These are phyloP conservation scores for Antennarius maculatus DNA, from an alignment of 2,797 vertebrate genomes.

Conservation along the genomic window DNA sequence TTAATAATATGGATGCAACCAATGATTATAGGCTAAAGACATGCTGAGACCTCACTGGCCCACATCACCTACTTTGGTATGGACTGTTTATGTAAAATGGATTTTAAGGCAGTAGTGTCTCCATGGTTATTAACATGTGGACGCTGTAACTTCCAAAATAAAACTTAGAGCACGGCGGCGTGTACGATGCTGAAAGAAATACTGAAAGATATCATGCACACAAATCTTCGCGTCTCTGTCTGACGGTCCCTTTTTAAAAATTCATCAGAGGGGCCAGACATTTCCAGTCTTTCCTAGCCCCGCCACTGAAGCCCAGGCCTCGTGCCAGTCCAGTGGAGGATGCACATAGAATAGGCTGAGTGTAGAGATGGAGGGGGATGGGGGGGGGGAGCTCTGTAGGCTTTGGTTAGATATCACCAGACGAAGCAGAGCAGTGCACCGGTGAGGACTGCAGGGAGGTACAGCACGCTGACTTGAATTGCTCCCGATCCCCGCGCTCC, in stretches of 20 bases:
- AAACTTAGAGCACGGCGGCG: constrained; percentile 62
- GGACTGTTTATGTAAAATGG: constrained; percentile 63
- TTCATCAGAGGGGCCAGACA: constrained; percentile 39
- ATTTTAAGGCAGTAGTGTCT: constrained; percentile 84
- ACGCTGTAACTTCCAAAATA: constrained; percentile 59
- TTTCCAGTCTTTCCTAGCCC: constrained; percentile 38
- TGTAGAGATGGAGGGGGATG: constrained; percentile 28
- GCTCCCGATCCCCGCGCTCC: constrained; percentile 88
- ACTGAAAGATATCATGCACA: constrained; percentile 68
- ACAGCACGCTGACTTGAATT: constrained; percentile 52
- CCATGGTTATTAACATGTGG: constrained; percentile 62
- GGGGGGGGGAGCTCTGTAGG: constrained; percentile 24
- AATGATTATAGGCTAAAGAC: neutral
- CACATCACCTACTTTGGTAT: constrained; percentile 81
- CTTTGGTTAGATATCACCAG: constrained; percentile 73
- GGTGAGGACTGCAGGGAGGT: constrained; percentile 74
- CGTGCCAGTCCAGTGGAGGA: constrained; percentile 58
- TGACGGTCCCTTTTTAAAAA: constrained; percentile 51
- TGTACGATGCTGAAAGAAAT: constrained; percentile 60
- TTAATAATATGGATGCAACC: constrained; percentile 15
- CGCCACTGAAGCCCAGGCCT: constrained; percentile 48
- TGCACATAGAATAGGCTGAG: constrained; percentile 49
- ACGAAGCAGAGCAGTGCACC: constrained; percentile 68
- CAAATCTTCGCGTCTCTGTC: constrained; percentile 56
- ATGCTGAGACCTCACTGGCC: constrained; percentile 30